phyloP scores from a whole-genome alignment of 2,113 vertebrate species.

The Pluvialis apricaria region DNA sequence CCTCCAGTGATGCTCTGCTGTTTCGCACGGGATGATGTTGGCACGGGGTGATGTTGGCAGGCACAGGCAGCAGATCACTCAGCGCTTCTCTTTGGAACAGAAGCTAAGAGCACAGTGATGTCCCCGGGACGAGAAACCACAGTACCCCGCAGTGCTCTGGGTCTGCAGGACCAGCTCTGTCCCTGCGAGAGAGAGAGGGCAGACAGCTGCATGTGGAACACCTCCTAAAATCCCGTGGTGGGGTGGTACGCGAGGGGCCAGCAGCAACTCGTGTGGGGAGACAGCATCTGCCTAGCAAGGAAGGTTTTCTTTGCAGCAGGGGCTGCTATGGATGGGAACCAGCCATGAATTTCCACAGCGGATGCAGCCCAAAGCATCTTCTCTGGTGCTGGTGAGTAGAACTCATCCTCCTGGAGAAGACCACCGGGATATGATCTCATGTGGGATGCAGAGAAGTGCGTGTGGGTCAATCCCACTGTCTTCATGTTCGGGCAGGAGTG shows the following conservation, averaged over 20 bases:
- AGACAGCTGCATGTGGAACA: not conserved
- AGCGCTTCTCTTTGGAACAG: not conserved
- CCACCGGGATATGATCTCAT: not conserved
- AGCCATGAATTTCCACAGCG: accelerated
- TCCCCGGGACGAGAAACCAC: not conserved
- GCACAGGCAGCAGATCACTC: not conserved
- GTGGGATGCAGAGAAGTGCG: not conserved
- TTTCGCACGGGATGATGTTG: not conserved
- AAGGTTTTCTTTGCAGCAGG: not conserved
- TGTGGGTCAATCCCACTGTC: not conserved
- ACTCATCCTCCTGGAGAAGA: not conserved
- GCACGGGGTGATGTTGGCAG: not conserved
- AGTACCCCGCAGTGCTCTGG: accelerated
- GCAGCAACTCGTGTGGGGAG: accelerated
- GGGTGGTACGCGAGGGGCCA: not conserved
- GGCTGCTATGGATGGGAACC: not conserved
- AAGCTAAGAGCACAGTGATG: not conserved
- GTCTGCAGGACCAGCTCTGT: not conserved
- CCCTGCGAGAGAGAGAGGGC: not conserved
- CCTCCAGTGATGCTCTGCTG: not conserved
- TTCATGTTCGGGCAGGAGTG: not conserved
- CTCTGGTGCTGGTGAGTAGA: not conserved
- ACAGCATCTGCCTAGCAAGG: too few relatives aligned
- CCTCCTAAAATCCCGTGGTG: accelerated
- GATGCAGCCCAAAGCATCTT: not conserved